These are phyloP conservation scores for Hyposoter didymator DNA, from an alignment of 2,888 invertebrate genomes.

Conservation along the genomic window DNA sequence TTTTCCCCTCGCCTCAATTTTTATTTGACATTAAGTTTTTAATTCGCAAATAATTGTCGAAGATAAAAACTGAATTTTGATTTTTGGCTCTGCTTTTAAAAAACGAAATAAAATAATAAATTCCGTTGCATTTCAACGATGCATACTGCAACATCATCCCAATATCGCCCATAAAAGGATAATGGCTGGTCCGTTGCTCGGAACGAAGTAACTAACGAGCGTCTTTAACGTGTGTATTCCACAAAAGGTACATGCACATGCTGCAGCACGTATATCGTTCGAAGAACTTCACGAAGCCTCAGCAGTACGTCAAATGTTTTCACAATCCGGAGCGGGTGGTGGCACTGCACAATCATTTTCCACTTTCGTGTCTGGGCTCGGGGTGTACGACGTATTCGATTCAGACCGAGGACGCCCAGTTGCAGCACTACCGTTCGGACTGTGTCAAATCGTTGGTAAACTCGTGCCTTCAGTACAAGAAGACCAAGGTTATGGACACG, in stretches of 20 bases:
- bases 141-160: too few relatives aligned
- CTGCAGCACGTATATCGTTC: conserved; percentile 95
- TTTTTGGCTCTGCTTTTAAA: too few relatives aligned
- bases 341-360: conserved; percentile 96
- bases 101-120: too few relatives aligned
- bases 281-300: conserved; percentile 96
- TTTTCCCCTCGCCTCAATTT: too few relatives aligned
- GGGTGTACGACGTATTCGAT: conserved; percentile 93
- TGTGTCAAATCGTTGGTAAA: conserved; percentile 95
- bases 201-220: not conserved
- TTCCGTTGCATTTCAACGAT: too few relatives aligned
- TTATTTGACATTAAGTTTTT: too few relatives aligned
- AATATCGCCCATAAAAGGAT: too few relatives aligned
- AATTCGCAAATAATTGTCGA: too few relatives aligned
- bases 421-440: conserved; percentile 97
- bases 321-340: conserved; percentile 96
- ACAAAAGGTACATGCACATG: conserved; percentile 93
- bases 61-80: too few relatives aligned
- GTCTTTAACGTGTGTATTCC: conserved; percentile 25
- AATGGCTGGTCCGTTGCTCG: conserved; percentile 78
- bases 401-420: conserved; percentile 92
- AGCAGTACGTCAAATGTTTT: conserved; percentile 97
- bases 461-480: conserved; percentile 92
- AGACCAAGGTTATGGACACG: conserved; percentile 93
- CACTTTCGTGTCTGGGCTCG: conserved; percentile 93